Evolutionary conservation across 1,140 invertebrate species (phyloP), one percentile per base, ranked within the genome.

Genomic region (Andrena cerasifolii): DNA sequence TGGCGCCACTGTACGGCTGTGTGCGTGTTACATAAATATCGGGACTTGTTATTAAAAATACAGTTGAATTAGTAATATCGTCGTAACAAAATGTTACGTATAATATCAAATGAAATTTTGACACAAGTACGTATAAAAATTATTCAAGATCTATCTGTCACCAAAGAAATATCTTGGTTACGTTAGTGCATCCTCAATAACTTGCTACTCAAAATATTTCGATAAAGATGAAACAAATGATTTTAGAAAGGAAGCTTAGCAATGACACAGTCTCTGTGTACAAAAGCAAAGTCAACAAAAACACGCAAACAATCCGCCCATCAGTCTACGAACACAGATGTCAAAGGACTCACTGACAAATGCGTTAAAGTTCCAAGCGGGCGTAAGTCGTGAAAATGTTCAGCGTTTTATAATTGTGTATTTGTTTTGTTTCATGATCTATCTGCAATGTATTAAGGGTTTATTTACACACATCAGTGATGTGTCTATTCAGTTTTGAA

Each of bases 261-360:
- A 43, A 10, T 47, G 28, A 53, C 67, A 14, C 70, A 63, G 12
- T 40, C 14, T n/a, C 68, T 63, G 1, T 36, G 61, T 21, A 18
- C 28, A 16, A 45, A 78, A 36, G n/a, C 33, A 24, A 31, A 16
- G 33, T 51, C 62, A 28, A 18, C 28, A 28, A 33, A 26, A 26
- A 53, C 31, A 14, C 3, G 1, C 4, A 43, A 6, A 14, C 36
- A 24, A 36, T 1, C 28, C 10, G n/a, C 40, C 3, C 3, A n/a
- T n/a, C n/a, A n/a, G n/a, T n/a, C 4, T 40, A 28, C 31, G 43
- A 84, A 83, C 63, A 14, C 49, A 24, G 90, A 95, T 88, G 95
- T 96, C 4, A 91, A 93, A 79, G 96, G 96, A 33, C 90, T 96
- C 1, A 96, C 94, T 84, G 91, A 92, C 59, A 94, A 94, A 65